Base-by-base conservation (phyloP, 2,113 vertebrate species). In the Hyaena hyaena region DNA sequence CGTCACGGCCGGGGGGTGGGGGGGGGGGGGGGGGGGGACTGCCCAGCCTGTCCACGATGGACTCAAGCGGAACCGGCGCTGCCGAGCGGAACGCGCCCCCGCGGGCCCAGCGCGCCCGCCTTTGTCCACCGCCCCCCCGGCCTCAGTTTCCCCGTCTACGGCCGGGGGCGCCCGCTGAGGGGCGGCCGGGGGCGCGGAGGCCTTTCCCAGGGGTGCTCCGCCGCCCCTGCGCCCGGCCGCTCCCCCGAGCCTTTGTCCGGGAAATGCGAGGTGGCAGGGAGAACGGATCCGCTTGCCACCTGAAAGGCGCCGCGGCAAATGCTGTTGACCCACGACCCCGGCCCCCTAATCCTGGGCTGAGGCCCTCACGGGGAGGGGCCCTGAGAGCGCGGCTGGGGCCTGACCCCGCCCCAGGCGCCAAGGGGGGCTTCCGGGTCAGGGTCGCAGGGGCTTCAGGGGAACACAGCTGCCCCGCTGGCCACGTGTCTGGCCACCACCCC, bases 41-140 rank as follows among this genome's bases (percentile, higher is more conserved):
- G 98, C 98, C 98, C 6, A 68, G 98, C 98, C 98, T 99, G 99
- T 99, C 98, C 98, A 99, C 98, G 98, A 93, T 96, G 98, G 99
- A 99, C 98, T 99, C 98, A 99, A 98, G 99, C 98, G 99, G 99
- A 99, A 99, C 99, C 96, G 77, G 89, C 68, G 98, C 98, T 98
- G 99, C 98, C 97, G 98, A 98, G 98, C 98, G 98, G 99, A 99
- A 99, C 98, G 96, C 97, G 84, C 98, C 97, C 98, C 96, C 0
- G 93, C 76, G 79, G 97, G 98, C 98, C 97, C 81, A 45, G 98
- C 98, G 98, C 96, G 98, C 98, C 98, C 96, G 98, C 98, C 98
- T 98, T 99, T 99, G 98, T 99, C 98, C 48, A 83, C 95, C 97
- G 96, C 97, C 95, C 94, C 88, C 23, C 35, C 10, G 4, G 66